phyloP scores from a whole-genome alignment of 2,797 vertebrate genomes.

The Acanthornis magna region DNA sequence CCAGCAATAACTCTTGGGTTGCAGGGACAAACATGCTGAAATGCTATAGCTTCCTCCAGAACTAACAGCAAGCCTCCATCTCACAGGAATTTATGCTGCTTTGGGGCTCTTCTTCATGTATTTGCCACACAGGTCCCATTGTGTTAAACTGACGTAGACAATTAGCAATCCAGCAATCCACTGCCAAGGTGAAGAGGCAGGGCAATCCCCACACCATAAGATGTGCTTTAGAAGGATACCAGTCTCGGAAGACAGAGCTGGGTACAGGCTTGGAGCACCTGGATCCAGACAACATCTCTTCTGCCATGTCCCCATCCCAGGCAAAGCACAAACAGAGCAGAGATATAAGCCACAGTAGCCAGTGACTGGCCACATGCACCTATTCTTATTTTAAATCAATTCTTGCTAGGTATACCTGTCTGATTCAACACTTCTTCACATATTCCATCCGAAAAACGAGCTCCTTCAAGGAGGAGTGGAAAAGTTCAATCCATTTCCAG shows the following conservation, averaged over 20 bases:
- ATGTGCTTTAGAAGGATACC: not conserved
- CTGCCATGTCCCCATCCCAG: not conserved
- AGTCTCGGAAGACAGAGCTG: not conserved
- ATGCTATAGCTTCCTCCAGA: not conserved
- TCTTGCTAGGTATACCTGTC: not conserved
- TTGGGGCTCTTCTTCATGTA: not conserved
- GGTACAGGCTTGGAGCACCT: not conserved
- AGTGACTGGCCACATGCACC: not conserved
- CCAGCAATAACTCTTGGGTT: not conserved
- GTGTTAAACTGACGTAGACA: not conserved
- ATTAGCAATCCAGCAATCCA: not conserved
- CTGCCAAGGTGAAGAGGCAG: not conserved
- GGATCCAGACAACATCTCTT: not conserved
- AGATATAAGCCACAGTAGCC: not conserved
- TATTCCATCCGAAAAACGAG: not conserved
- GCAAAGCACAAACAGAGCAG: not conserved
- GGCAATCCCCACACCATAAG: rapidly evolving
- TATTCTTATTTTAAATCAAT: not conserved
- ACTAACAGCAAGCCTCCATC: not conserved
- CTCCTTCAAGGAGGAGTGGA: not conserved
- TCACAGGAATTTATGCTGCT: not conserved
- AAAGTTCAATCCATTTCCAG: not conserved
- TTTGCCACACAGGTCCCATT: not conserved
- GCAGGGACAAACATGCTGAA: not conserved
- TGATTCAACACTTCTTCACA: not conserved